Evolutionary conservation across 2,113 vertebrate species (phyloP), one percentile per base, ranked within the genome.

Genomic region (Siphamia tubifer): DNA sequence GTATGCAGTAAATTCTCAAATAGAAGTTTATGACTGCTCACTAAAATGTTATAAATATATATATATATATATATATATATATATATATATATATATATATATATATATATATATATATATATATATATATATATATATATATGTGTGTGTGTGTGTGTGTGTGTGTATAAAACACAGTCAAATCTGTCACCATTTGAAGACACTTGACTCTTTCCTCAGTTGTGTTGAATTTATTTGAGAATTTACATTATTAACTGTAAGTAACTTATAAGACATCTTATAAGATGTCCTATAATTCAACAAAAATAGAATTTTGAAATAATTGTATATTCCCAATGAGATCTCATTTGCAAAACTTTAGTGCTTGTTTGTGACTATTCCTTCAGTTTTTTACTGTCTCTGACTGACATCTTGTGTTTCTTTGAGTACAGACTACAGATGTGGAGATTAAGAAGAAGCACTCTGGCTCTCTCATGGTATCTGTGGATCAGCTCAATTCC

Each of bases 371-470:
- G 13, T 20, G 2, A 23, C 17, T 30, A 13, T 48, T 28, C 6
- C n/a, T 49, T 54, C 13, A 44, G 1, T 66, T 6, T 49, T 16
- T 34, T 27, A 4, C 12, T 15, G 10, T 63, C 40, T 57, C 47
- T 78, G 35, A 78, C 54, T 75, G 63, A 75, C 40, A 44, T 68
- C 44, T 17, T 70, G 61, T 76, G 27, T 74, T 54, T 73, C 58
- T 83, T 57, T 74, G 77, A 83, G 90, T 92, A 92, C 93, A 93
- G 45, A 96, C 95, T 2, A 98, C 96, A 1, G 98, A 99, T 19
- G 91, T 97, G 11, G 97, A 98, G 60, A 92, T 95, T 2, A 95
- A 96, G 88, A 97, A 97, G 93, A 99, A 97, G 79, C 95, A 95
- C 44, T 95, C 96, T 0, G 97, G 95, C 28, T 99, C 98, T 5